phyloP scores from a whole-genome alignment of 1,140 invertebrate genomes.

The Eurytemora carolleeae region DNA sequence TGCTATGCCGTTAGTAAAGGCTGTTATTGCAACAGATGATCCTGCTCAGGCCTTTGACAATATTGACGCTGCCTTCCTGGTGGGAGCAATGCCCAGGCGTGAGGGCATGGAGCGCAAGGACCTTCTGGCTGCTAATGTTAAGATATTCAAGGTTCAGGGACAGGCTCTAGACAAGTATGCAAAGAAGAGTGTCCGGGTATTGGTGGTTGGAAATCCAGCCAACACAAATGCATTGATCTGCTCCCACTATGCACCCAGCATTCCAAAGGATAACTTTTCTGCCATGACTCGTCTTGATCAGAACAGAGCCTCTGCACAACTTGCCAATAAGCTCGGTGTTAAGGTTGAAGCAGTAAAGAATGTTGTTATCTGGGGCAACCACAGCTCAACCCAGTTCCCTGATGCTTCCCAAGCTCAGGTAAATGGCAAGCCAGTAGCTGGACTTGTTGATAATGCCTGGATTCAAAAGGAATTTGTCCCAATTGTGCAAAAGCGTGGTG shows the following conservation, averaged over 20 bases:
- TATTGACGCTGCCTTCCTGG: slow-evolving; percentile 90
- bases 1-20: slow-evolving; percentile 66
- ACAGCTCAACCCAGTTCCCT: slow-evolving; percentile 95
- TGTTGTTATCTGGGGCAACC: slow-evolving; percentile 98
- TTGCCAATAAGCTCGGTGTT: slow-evolving; percentile 29
- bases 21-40: slow-evolving; percentile 66
- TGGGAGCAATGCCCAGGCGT: slow-evolving; percentile 93
- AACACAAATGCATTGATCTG: slow-evolving; percentile 97
- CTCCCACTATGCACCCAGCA: slow-evolving; percentile 87
- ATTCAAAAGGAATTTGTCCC: slow-evolving; percentile 59
- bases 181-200: slow-evolving; percentile 80
- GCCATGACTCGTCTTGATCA: slow-evolving; percentile 97
- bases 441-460: slow-evolving; percentile 58
- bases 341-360: slow-evolving; percentile 55
- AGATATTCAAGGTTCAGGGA: slow-evolving; percentile 90
- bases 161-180: slow-evolving; percentile 77
- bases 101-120: slow-evolving; percentile 99
- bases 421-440: slow-evolving; percentile 30
- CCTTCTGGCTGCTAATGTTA: slow-evolving; percentile 81
- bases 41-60: slow-evolving; percentile 78
- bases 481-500: slow-evolving; percentile 89
- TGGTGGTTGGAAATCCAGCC: slow-evolving; percentile 97
- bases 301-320: slow-evolving; percentile 73
- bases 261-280: slow-evolving; percentile 88
- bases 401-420: slow-evolving; percentile 59